Conservation (phyloP, 2,113 vertebrate genomes). For the Calyptommatus sinebrachiatus region DNA sequence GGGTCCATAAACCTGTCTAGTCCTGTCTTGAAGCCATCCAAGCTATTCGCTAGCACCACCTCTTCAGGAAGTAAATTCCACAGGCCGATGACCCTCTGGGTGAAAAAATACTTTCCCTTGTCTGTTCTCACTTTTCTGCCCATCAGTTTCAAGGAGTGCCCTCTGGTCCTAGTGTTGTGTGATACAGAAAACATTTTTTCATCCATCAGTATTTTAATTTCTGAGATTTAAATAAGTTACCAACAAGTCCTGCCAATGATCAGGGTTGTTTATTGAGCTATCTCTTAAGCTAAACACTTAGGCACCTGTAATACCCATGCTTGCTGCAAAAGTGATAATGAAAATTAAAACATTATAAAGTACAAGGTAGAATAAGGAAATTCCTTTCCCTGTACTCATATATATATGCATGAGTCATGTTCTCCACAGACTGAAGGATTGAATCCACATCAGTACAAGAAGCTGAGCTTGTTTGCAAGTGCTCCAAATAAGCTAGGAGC, state of each 20-base stretch:
- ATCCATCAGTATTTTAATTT: too few relatives aligned
- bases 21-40: too few relatives aligned
- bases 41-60: too few relatives aligned
- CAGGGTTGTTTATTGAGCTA: background rate
- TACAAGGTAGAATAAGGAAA: background rate
- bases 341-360: background rate
- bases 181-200: too few relatives aligned
- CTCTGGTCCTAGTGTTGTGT: too few relatives aligned
- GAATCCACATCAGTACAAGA: background rate
- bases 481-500: background rate
- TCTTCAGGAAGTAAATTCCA: too few relatives aligned
- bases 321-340: background rate
- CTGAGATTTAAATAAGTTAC: background rate
- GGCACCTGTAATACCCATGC: background rate
- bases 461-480: background rate
- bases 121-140: too few relatives aligned
- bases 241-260: background rate
- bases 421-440: background rate
- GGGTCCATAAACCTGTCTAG: too few relatives aligned
- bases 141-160: too few relatives aligned
- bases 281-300: background rate
- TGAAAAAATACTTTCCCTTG: too few relatives aligned
- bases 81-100: too few relatives aligned
- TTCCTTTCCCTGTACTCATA: background rate
- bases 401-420: conserved; percentile 4